phyloP scores from a whole-genome alignment of 2,888 invertebrate species.

The Heliconius ethilla region DNA sequence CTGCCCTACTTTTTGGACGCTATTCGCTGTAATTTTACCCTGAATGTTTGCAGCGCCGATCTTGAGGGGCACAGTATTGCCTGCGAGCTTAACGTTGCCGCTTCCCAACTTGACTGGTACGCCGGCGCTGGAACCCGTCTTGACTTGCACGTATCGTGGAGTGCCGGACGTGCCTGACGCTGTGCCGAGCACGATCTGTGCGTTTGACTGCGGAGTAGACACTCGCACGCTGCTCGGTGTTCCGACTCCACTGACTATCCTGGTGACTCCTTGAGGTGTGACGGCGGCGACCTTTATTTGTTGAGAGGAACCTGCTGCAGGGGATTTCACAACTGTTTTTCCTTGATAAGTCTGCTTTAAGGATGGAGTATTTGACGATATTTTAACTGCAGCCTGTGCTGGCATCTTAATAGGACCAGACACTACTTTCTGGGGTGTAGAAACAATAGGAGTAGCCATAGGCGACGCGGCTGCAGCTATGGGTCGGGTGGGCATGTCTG shows the following conservation, averaged over 20 bases:
- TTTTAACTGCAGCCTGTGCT: conserved; percentile 67
- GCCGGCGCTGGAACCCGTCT: conserved; percentile 63
- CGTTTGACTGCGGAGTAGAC: conserved; percentile 67
- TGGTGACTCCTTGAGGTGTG: conserved; percentile 72
- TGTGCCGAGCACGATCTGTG: conserved; percentile 69
- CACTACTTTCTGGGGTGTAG: conserved; percentile 72
- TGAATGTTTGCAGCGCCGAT: conserved; percentile 72
- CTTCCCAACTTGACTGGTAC: conserved; percentile 70
- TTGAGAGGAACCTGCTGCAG: conserved; percentile 67
- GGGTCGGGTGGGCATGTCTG: conserved; percentile 55
- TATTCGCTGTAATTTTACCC: conserved; percentile 64
- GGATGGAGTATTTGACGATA: conserved; percentile 67
- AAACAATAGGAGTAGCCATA: conserved; percentile 54
- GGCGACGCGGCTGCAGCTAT: conserved; percentile 60
- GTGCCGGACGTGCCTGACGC: conserved; percentile 60
- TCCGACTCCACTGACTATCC: conserved; percentile 71
- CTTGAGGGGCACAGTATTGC: conserved; percentile 70
- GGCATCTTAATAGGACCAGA: conserved; percentile 65
- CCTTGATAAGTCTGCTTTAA: conserved; percentile 69
- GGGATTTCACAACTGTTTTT: conserved; percentile 63
- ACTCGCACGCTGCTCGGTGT: conserved; percentile 69
- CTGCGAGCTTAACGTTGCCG: conserved; percentile 69
- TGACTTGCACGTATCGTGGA: conserved; percentile 74
- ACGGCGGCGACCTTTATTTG: conserved; percentile 74
- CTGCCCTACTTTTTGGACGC: conserved; percentile 66